These are phyloP conservation scores for Drosophila peninsularis DNA, from an alignment of 2,888 invertebrate species.

Conservation along the genomic window DNA sequence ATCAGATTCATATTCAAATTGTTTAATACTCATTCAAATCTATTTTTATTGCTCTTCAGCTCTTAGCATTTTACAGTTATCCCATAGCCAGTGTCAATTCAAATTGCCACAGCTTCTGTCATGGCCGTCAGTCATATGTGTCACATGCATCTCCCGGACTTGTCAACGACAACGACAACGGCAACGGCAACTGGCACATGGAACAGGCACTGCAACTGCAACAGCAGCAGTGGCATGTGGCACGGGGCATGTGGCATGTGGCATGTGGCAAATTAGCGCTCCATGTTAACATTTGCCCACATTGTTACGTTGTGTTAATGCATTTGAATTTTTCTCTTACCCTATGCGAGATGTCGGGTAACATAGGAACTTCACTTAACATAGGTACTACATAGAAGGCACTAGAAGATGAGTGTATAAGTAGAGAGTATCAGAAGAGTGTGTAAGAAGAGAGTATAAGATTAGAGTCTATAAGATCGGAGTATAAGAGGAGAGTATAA, in stretches of 20 bases:
- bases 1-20: background rate
- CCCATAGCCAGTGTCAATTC: slow-evolving; percentile 16
- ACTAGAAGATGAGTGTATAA: background rate
- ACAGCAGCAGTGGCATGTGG: slow-evolving; percentile 11
- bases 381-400: background rate
- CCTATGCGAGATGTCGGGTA: slow-evolving; percentile 1
- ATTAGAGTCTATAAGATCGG: background rate
- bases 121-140: slow-evolving; percentile 19
- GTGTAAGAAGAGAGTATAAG: background rate
- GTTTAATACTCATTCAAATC: background rate
- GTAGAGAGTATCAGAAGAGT: background rate
- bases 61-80: background rate
- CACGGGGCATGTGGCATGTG: slow-evolving; percentile 8
- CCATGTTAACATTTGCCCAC: slow-evolving; percentile 74
- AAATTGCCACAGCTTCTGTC: slow-evolving; percentile 34
- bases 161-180: background rate
- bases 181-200: slow-evolving; percentile 14
- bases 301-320: slow-evolving; percentile 75
- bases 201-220: slow-evolving; percentile 24
- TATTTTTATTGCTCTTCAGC: background rate
- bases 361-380: background rate
- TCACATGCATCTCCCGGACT: background rate
- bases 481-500: background rate
- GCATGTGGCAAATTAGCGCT: slow-evolving; percentile 71
- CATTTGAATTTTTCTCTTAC: slow-evolving; percentile 61